Evolutionary conservation across 2,113 vertebrate genomes (phyloP), one percentile per base, ranked within the genome.

Genomic region (Laticauda laticaudata): DNA sequence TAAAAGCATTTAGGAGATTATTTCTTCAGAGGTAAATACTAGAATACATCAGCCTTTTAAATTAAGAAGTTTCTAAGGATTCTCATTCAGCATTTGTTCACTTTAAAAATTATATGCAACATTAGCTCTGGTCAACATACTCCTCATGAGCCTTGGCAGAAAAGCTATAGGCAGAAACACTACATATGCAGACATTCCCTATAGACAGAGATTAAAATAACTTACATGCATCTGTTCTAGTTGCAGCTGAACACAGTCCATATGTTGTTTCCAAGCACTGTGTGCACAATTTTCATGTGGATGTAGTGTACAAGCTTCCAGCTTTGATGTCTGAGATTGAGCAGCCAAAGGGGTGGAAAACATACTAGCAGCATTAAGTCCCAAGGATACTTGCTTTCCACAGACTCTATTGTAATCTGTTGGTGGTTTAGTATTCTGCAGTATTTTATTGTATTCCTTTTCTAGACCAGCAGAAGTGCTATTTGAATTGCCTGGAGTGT

Each of bases 151-250:
- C 51, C 24, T 4, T 11, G 39, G 48, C 48, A 88, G 59, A 64
- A 39, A 64, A 48, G 39, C 48, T 86, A 91, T 2, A 64, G 43
- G 26, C 6, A 88, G 7, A 61, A 87, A 88, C 14, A 11, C n/a
- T 24, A 51, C 2, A n/a, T 5, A 29, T 54, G 5, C 54, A 75
- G 18, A 21, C n/a, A 69, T 24, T 88, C 92, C 88, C 24, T 85
- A 23, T 26, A 0, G 1, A 0, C 12, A 20, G 10, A 55, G 0
- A 86, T 34, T 54, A 29, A 56, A 61, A 51, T n/a, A n/a, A 86
- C 91, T 95, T 97, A 99, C 99, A 99, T 99, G 99, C 98, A 99
- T 99, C 95, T 99, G 99, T 94, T 99, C 99, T 97, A 99, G 95
- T 95, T 99, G 99, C 95, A 99, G 87, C 2, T 97, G 97, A 92